Conservation (phyloP, 2,797 vertebrate genomes). For the Mormyrops attenuatus region DNA sequence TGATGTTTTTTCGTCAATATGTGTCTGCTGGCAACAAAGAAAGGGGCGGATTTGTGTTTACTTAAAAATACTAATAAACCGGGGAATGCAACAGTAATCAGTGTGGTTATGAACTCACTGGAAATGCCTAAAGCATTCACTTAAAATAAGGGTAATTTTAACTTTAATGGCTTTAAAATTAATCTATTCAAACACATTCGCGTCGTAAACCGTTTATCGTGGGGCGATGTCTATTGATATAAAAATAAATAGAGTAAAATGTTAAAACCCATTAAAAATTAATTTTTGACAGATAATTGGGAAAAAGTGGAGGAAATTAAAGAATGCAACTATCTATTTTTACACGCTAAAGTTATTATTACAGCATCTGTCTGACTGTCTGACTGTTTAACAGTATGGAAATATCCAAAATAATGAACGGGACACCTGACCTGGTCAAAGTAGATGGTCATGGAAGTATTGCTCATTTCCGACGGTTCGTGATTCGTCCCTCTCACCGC, state of each 20-base stretch:
- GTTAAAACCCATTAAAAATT: not conserved
- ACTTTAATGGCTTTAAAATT: not conserved
- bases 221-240: not conserved
- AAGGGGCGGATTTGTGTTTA: not conserved
- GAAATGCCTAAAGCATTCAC: not conserved
- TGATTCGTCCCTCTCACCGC: constrained; percentile 79
- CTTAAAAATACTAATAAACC: not conserved
- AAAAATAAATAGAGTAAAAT: not conserved
- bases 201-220: not conserved
- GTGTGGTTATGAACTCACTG: not conserved
- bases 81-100: not conserved
- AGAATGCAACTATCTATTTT: not conserved
- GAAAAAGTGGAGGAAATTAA: not conserved
- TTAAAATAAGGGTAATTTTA: not conserved
- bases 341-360: not conserved
- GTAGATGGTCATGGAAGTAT: constrained; percentile 93
- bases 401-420: constrained; percentile 12
- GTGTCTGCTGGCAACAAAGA: constrained; percentile 4
- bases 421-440: constrained; percentile 81
- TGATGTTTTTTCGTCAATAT: not conserved
- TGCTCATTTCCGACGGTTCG: constrained; percentile 93
- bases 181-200: not conserved
- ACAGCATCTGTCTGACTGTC: not conserved
- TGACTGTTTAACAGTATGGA: not conserved
- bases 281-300: not conserved